Percentiles rank a stretch among this genome's conserved stretches.
These are phyloP conservation scores for Diglossa cyanea DNA, from an alignment of 2,797 vertebrate genomes.

Conservation along the genomic window DNA sequence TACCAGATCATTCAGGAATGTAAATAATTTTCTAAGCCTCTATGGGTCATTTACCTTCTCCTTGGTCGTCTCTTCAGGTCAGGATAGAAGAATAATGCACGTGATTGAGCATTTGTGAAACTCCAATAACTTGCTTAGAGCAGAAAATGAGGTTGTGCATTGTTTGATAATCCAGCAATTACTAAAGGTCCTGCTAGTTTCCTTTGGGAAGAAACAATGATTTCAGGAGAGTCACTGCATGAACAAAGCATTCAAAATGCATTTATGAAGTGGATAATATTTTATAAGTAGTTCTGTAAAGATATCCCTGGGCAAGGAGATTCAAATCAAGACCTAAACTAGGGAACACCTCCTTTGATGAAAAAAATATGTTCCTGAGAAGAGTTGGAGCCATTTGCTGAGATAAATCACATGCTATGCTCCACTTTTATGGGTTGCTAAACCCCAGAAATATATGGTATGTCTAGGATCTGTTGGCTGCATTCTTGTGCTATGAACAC, in stretches of 20 bases:
- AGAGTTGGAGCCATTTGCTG: constrained; percentile 23
- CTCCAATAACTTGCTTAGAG: neutral
- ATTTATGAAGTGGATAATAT: neutral
- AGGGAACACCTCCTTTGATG: constrained; percentile 20
- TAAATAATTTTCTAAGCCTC: neutral
- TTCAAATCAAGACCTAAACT: constrained; percentile 12
- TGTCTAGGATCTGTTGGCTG: constrained; percentile 21
- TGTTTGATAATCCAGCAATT: neutral
- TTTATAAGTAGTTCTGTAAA: constrained; percentile 8
- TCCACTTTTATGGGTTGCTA: constrained; percentile 47
- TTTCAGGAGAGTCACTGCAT: neutral
- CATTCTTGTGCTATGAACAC: constrained; percentile 35
- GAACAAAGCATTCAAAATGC: neutral
- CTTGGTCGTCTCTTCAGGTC: neutral
- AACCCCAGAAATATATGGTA: constrained; percentile 38
- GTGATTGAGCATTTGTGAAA: neutral
- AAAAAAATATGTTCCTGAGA: constrained; percentile 26
- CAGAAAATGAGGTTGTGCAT: neutral
- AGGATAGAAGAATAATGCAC: neutral
- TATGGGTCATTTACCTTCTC: neutral
- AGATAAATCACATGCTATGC: constrained; percentile 52
- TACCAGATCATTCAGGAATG: neutral
- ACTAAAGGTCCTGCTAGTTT: neutral
- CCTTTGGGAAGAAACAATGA: neutral
- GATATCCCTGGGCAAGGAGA: neutral